phyloP scores from a whole-genome alignment of 2,888 invertebrate genomes.

The Nymphalis c-album region DNA sequence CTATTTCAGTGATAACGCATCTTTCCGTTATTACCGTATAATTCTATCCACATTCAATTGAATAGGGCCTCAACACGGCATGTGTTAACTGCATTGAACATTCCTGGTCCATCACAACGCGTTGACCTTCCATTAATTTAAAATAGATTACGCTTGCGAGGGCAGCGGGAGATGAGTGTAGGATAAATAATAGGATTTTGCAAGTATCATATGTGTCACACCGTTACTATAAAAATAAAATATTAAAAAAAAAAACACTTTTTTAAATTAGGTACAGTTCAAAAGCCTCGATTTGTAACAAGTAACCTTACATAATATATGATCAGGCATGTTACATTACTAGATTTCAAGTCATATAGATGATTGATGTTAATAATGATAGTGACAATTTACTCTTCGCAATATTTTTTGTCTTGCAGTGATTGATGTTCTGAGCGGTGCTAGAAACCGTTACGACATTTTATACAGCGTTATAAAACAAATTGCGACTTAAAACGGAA shows the following conservation, averaged over 20 bases:
- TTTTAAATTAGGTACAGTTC: too few species aligned
- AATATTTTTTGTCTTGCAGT: conserved; percentile 50
- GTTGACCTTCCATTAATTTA: conserved; percentile 75
- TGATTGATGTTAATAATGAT: conserved; percentile 49
- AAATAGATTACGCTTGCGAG: conserved; percentile 62
- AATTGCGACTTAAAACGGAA: conserved; percentile 25
- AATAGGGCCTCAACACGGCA: conserved; percentile 35
- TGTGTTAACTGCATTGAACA: conserved; percentile 47
- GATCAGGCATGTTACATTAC: neutral
- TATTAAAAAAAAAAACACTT: too few species aligned
- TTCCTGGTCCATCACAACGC: conserved; percentile 50
- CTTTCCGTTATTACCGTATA: conserved; percentile 24
- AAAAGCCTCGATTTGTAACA: too few species aligned
- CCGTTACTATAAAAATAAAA: too few species aligned
- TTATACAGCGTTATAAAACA: conserved; percentile 30
- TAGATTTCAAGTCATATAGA: conserved; percentile 16
- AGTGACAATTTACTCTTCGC: conserved; percentile 38
- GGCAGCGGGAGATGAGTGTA: conserved; percentile 29
- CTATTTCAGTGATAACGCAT: neutral
- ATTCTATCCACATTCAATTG: conserved; percentile 45
- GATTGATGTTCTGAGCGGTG: conserved; percentile 40
- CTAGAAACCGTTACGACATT: conserved; percentile 48
- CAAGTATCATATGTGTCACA: neutral
- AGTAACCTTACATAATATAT: too few species aligned
- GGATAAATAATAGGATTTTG: conserved; percentile 26